Evolutionary conservation across 2,113 vertebrate genomes (phyloP), one percentile per base, ranked within the genome.

Genomic region (Danio rerio): DNA sequence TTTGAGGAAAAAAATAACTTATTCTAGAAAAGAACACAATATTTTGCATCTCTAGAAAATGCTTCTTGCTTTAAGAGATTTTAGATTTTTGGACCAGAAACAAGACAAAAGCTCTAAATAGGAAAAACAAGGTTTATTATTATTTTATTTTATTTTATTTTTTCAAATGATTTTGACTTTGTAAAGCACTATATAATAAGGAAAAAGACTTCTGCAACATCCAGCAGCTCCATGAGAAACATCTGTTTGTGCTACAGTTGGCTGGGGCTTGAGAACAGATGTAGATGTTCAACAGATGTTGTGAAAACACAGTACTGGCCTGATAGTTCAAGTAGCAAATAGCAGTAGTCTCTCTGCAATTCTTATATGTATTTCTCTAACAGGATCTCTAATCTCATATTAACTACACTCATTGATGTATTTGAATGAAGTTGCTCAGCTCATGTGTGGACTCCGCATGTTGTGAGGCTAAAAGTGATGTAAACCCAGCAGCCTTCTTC

Each of bases 391-490:
- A 7, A 68, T 68, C 6, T 47, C 20, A 6, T 2, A 59, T 21
- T 4, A 18, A 66, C 42, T 1, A 9, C 7, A 65, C 15, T 68
- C 42, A 31, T 31, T 45, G 16, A 69, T 20, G 70, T 73, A 69
- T 2, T 16, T 11, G n/a, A n/a, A 47, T 1, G 15, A 20, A 21
- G 13, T 50, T 78, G 59, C 21, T 61, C 55, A 79, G 15, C 13
- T 55, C 70, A 58, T 50, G 75, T 66, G 71, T 75, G 20, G 40
- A 16, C 61, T 16, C 61, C n/a, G 71, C 50, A 56, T 66, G 58
- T 66, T 74, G 47, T 53, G 70, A 76, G 72, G 53, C 43, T 74
- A 52, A 50, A 40, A 16, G 16, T 65, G 66, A 81, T 45, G 42
- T 71, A 71, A 59, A 78, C 74, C 50, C 70, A 16, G 31, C 50